A percentile compares a stretch with the other conserved stretches of the same genome.
Conservation (phyloP, 2,113 vertebrate genomes). For the Poicephalus meyeri region DNA sequence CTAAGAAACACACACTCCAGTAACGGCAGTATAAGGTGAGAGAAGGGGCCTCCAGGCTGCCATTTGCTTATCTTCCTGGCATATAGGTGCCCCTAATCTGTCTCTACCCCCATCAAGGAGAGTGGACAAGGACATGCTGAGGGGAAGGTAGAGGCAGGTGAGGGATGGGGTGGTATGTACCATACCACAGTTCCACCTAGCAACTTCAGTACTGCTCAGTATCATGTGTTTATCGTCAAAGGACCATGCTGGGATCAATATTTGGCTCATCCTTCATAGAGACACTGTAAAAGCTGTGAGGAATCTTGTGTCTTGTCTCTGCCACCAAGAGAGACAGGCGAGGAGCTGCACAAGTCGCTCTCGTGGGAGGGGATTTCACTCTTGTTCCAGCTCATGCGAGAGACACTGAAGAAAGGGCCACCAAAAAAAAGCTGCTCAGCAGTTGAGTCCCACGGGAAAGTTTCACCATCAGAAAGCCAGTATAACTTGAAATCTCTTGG, state of each 20-base stretch:
- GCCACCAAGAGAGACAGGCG: neutral
- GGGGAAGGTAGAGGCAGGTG: neutral
- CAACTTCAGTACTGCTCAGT: neutral
- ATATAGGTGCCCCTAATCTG: neutral
- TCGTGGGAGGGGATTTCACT: neutral
- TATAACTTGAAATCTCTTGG: neutral
- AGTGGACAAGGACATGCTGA: neutral
- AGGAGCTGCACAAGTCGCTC: neutral
- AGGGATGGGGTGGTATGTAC: neutral
- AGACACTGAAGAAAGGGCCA: conserved; percentile 1
- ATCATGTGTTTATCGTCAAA: rapidly evolving
- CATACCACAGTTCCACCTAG: neutral
- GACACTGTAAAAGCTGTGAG: neutral
- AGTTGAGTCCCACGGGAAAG: neutral
- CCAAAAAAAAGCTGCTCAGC: neutral
- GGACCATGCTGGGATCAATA: neutral
- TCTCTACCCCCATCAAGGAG: neutral
- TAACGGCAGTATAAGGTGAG: neutral
- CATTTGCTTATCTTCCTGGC: neutral
- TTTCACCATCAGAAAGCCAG: neutral
- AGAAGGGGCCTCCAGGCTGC: neutral
- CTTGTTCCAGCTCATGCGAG: neutral
- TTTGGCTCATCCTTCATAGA: neutral
- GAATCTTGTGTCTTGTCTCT: neutral
- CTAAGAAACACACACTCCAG: neutral